Base-by-base conservation (phyloP, 2,797 vertebrate genomes). In the Channallabes apus region DNA sequence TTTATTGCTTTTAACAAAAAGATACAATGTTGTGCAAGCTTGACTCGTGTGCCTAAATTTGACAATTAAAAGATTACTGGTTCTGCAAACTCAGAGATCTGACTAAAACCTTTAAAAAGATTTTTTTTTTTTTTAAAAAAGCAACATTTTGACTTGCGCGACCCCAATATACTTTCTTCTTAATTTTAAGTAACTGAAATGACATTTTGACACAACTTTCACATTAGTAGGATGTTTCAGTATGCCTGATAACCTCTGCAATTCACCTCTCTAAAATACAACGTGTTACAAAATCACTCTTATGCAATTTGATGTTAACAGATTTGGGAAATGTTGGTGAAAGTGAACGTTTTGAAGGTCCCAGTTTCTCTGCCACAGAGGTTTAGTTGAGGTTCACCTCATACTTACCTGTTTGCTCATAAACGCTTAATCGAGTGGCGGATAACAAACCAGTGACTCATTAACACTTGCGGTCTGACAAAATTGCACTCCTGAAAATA, bases 401-500 rank as follows among this genome's bases (percentile, higher is more conserved):
- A 79, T 41, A 17, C 6, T 41, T 79, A 17, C 61, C 11, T 41
- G 58, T 79, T 62, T 14, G 3, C 27, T 62, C 20, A 79, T 35
- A 35, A 78, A 35, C 20, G n/a, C 20, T 79, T 54, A 17, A 54
- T 75, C 20, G 56, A 20, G 22, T 24, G 2, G 1, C 0, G n/a
- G 38, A 79, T 79, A 79, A 35, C 76, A n/a, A 62, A 38, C 4
- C 29, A 14, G 20, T 78, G 56, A 79, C 9, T 79, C 76, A 62
- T 0, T 62, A 35, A 79, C 32, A 27, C 58, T 35, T 79, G 12
- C 56, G 3, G 76, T 38, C 24, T 1, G 24, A 78, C 24, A 81
- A 67, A 81, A 67, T 27, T 35, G 17, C n/a, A 14, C 64, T 68
- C 46, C 64, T 51, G 41, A 38, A 82, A 54, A 68, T 82, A 82